Evolutionary conservation across 2,888 invertebrate genomes (phyloP), one percentile per base, ranked within the genome.

Genomic region (Ennomos quercinarius): DNA sequence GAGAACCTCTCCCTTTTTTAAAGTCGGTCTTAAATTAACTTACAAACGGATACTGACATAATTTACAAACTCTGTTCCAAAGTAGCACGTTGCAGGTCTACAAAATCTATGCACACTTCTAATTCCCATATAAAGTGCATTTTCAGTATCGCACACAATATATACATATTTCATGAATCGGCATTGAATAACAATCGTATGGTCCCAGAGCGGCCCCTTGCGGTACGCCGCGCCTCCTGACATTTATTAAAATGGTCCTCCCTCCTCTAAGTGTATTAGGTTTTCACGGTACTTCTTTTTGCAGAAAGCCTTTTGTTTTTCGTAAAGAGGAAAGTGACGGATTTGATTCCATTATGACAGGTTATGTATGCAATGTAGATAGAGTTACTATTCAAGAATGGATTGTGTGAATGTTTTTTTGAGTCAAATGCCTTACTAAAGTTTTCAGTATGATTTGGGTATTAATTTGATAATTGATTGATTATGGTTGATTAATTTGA

Each of bases 121-220:
- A 35, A 66, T 43, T 66, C 68, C 49, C 65, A 70, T 64, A 66
- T 44, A 65, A 55, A 58, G 45, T 63, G 56, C 61, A 60, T 36
- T 63, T 60, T 59, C 64, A 62, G 74, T 63, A 49, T 50, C 49
- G 43, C 57, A 48, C 57, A 60, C 78, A 80, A 82, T 81, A 83
- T 81, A 87, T 88, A 86, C 80, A 88, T 88, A 84, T 87, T 89
- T 87, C 87, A 89, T 89, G 86, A 84, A 85, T 78, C 76, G 70
- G 80, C 79, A 85, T 86, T 85, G 88, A 87, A 86, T 87, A 87
- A 82, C 81, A 84, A 85, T 27, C 27, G 27, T 27, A 27, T 69
- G 67, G 52, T 63, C 64, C 66, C 61, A 68, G 60, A 59, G 53
- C 64, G 61, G 64, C 50, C 62, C 59, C 60, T 56, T 64, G 60